Evolutionary conservation across 2,113 vertebrate species (phyloP).

Genomic region (Notechis scutatus): DNA sequence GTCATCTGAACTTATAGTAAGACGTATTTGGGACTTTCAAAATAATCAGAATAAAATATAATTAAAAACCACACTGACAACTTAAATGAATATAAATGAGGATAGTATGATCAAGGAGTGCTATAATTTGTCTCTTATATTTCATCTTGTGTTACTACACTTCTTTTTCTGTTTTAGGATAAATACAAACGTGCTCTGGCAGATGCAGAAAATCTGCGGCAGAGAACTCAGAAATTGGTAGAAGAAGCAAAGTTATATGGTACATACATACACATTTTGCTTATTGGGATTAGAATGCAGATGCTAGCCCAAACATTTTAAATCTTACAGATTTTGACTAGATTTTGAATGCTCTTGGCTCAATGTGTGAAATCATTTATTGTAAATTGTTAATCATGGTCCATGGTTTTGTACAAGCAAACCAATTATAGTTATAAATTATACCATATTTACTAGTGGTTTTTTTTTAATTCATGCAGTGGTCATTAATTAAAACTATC

Average conservation of each 20-base stretch:
- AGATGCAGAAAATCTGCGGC: slow-evolving; percentile 91
- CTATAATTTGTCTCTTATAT: not conserved
- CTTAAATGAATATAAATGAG: not conserved
- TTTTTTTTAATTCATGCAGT: not conserved
- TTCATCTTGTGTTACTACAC: not conserved
- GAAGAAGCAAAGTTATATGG: slow-evolving; percentile 94
- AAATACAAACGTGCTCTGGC: slow-evolving; percentile 95
- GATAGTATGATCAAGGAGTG: not conserved
- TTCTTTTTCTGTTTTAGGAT: slow-evolving; percentile 70
- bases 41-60: not conserved
- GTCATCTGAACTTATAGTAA: not conserved
- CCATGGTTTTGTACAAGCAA: not conserved
- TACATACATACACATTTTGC: slow-evolving; percentile 67
- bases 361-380: not conserved
- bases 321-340: not conserved
- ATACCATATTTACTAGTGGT: not conserved
- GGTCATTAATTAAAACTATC: not conserved
- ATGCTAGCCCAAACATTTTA: not conserved
- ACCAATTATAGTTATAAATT: not conserved
- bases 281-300: not conserved
- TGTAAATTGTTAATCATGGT: not conserved
- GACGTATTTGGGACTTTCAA: not conserved
- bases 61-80: not conserved
- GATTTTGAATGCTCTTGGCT: not conserved
- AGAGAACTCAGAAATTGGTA: slow-evolving; percentile 87